phyloP scores from a whole-genome alignment of 2,888 invertebrate species.

The Drosophila parthenogenetica region DNA sequence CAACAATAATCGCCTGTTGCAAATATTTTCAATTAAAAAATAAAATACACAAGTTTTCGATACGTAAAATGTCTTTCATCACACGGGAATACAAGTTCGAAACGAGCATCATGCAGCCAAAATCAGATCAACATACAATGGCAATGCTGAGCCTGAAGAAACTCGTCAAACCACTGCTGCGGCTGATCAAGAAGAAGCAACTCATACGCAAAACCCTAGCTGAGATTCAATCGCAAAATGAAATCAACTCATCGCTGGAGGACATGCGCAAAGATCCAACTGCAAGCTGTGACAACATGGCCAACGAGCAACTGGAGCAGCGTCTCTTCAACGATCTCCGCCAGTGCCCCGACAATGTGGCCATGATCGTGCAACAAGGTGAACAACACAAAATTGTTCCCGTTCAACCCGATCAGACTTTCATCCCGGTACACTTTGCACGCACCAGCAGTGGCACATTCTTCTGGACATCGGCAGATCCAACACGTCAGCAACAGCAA shows the following conservation, averaged over 20 bases:
- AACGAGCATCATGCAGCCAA: slow-evolving; percentile 72
- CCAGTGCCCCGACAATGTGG: slow-evolving; percentile 88
- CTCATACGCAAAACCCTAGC: slow-evolving; percentile 80
- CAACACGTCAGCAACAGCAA: slow-evolving; percentile 57
- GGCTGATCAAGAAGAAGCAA: slow-evolving; percentile 83
- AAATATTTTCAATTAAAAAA: slow-evolving; percentile 18
- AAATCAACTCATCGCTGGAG: slow-evolving; percentile 82
- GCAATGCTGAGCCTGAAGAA: slow-evolving; percentile 82
- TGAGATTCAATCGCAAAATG: slow-evolving; percentile 82
- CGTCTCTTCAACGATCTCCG: slow-evolving; percentile 90
- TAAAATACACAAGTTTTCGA: slow-evolving; percentile 12
- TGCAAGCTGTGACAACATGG: slow-evolving; percentile 83
- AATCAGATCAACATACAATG: slow-evolving; percentile 83
- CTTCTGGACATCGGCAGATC: slow-evolving; percentile 90
- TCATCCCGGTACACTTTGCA: slow-evolving; percentile 91
- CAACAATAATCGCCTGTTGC: slow-evolving; percentile 39
- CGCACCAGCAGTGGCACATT: slow-evolving; percentile 92
- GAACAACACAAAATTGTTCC: slow-evolving; percentile 85
- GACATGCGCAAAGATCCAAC: slow-evolving; percentile 83
- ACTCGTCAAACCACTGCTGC: slow-evolving; percentile 82
- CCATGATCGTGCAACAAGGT: slow-evolving; percentile 88
- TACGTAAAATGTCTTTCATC: slow-evolving; percentile 77
- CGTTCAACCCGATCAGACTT: slow-evolving; percentile 79
- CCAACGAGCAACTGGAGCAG: slow-evolving; percentile 92
- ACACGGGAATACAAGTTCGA: slow-evolving; percentile 84